Conservation (phyloP, 2,888 invertebrate species). For the Hirudinaria manillensis region DNA sequence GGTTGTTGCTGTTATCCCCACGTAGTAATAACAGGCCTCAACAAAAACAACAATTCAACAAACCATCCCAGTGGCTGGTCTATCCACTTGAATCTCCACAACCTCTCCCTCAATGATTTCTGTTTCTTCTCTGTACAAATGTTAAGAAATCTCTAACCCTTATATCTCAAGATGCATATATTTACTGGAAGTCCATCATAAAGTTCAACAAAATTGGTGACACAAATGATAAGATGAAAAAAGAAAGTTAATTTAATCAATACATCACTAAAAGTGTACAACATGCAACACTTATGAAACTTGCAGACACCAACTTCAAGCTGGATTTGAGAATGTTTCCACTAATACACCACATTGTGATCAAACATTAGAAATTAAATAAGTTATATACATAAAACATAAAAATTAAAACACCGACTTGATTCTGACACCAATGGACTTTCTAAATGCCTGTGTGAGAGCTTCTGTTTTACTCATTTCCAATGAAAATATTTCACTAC, state of each 20-base stretch:
- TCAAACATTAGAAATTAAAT: background rate
- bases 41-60: conserved; percentile 35
- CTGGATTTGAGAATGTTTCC: background rate
- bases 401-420: conserved; percentile 61
- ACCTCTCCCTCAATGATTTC: conserved; percentile 99
- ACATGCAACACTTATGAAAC: too few relatives aligned
- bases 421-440: conserved; percentile 86
- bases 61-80: conserved; percentile 78
- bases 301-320: too few relatives aligned
- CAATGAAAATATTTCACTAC: conserved; percentile 93
- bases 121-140: conserved; percentile 74
- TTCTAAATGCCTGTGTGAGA: conserved; percentile 87
- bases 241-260: too few relatives aligned
- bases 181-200: background rate
- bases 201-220: background rate
- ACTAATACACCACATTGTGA: background rate
- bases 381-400: background rate
- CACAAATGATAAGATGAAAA: too few relatives aligned
- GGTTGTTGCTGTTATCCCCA: too few relatives aligned
- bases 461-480: conserved; percentile 99
- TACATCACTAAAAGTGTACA: too few relatives aligned
- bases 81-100: conserved; percentile 90
- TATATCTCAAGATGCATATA: background rate
- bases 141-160: conserved; percentile 34
- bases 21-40: background rate